phyloP scores from a whole-genome alignment of 2,888 invertebrate genomes.

The Drosophila helvetica region DNA sequence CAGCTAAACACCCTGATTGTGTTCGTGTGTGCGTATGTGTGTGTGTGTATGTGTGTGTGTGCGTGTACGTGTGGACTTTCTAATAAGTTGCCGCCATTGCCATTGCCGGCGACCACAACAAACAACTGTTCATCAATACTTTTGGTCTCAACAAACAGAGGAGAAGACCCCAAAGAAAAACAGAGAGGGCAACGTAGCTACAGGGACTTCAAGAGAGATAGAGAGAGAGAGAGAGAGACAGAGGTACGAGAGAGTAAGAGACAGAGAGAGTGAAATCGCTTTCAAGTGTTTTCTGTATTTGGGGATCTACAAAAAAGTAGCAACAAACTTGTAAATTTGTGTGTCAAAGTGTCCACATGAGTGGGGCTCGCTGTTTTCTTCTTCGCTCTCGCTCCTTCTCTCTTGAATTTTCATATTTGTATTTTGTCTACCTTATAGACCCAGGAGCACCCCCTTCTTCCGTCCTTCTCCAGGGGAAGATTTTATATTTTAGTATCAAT shows the following conservation, averaged over 20 bases:
- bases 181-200: not conserved
- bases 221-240: constrained; percentile 2
- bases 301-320: constrained; percentile 41
- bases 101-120: constrained; percentile 66
- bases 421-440: constrained; percentile 62
- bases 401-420: constrained; percentile 69
- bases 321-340: constrained; percentile 75
- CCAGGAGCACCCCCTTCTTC: not conserved
- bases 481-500: constrained; percentile 70
- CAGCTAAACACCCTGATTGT: constrained; percentile 54
- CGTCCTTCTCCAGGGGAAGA: constrained; percentile 26
- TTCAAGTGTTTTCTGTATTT: constrained; percentile 33
- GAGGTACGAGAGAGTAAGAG: no score
- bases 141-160: constrained; percentile 66
- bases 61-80: constrained; percentile 59
- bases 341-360: constrained; percentile 63
- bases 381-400: constrained; percentile 2
- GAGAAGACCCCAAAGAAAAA: constrained; percentile 19
- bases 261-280: constrained; percentile 18
- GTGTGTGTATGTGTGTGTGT: constrained; percentile 32
- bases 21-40: constrained; percentile 2
- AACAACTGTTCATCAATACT: constrained; percentile 77
- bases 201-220: constrained; percentile 24
- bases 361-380: no score
- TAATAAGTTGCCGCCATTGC: constrained; percentile 71